Percentiles rank a stretch among this genome's conserved stretches.
phyloP scores from a whole-genome alignment of 2,113 vertebrate species.

The Danionella cerebrum region DNA sequence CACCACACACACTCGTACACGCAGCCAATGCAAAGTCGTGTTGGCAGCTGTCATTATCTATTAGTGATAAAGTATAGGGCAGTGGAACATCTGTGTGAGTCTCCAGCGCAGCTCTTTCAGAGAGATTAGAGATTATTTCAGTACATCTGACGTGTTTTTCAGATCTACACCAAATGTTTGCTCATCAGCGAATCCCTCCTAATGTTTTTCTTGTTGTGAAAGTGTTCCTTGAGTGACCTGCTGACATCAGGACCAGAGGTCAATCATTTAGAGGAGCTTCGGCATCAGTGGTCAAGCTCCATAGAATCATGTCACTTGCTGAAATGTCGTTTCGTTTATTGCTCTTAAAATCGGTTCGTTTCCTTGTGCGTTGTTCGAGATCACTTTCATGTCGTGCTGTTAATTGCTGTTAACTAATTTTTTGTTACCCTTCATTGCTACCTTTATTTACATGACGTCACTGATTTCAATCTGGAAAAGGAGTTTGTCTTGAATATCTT shows the following conservation, averaged over 20 bases:
- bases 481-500: no score
- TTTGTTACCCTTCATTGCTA: no score
- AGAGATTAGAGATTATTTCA: not conserved
- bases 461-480: no score
- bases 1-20: not conserved
- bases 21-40: constrained; percentile 21
- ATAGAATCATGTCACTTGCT: no score
- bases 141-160: not conserved
- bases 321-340: no score
- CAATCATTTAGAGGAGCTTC: not conserved
- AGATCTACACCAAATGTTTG: not conserved
- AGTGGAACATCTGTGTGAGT: not conserved
- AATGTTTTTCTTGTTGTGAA: not conserved
- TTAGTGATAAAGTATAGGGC: constrained; percentile 14
- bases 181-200: not conserved
- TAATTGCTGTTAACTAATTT: no score
- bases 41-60: constrained; percentile 32
- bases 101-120: not conserved
- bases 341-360: no score
- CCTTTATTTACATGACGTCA: no score
- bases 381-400: no score
- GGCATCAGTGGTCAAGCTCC: not conserved
- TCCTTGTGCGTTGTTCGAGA: no score
- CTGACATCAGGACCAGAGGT: constrained; percentile 1
- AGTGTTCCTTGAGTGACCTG: not conserved